Percentiles rank a stretch among this genome's conserved stretches.
phyloP scores from a whole-genome alignment of 2,113 vertebrate genomes.

The Myrmophylax atrothorax region DNA sequence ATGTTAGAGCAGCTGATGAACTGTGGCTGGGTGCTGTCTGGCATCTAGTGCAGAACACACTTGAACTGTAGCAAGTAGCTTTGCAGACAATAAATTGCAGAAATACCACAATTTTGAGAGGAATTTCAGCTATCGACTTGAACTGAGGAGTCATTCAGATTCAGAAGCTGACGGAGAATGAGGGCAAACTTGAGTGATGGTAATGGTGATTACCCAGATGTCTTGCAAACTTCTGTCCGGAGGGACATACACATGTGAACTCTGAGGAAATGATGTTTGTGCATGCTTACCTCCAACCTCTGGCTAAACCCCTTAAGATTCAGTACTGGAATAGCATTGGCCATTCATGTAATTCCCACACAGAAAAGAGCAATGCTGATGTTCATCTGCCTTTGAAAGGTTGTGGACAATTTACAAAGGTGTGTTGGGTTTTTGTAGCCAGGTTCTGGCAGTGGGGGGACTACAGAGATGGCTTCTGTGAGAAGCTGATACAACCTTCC shows the following conservation, averaged over 20 bases:
- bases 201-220: background rate
- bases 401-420: background rate
- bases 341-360: background rate
- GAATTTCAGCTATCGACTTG: background rate
- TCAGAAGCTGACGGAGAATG: background rate
- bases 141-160: background rate
- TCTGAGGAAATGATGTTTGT: background rate
- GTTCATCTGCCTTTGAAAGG: background rate
- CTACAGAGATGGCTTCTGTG: background rate
- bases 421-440: background rate
- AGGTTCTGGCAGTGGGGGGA: background rate
- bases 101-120: background rate
- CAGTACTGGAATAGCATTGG: background rate
- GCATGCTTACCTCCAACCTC: background rate
- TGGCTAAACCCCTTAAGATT: background rate
- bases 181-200: background rate
- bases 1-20: background rate
- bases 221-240: background rate
- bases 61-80: background rate
- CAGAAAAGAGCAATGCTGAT: background rate
- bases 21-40: background rate
- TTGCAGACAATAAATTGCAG: background rate
- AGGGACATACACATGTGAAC: background rate
- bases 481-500: background rate
- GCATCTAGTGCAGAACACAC: background rate